Conservation (phyloP, 2,888 invertebrate species). For the Augiades crinisus region DNA sequence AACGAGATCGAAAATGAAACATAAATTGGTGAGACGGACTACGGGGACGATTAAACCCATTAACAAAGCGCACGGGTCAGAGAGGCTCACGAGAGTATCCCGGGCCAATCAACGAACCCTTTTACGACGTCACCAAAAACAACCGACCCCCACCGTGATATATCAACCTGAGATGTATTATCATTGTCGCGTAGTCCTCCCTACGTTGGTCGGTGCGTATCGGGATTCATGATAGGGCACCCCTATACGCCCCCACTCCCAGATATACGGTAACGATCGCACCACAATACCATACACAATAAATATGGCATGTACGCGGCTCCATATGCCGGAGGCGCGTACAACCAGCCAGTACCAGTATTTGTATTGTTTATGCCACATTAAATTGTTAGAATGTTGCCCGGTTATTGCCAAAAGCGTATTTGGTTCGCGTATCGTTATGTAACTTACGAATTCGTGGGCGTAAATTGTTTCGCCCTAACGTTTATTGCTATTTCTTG, state of each 20-base stretch:
- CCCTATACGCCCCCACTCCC: conserved; percentile 65
- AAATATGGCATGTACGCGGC: conserved; percentile 71
- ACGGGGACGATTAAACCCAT: conserved; percentile 76
- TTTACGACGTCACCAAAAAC: conserved; percentile 44
- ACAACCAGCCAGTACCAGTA: conserved; percentile 56
- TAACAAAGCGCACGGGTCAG: conserved; percentile 72
- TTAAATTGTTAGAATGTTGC: conserved; percentile 80
- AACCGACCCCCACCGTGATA: conserved; percentile 31
- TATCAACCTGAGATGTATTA: conserved; percentile 33
- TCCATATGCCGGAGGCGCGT: conserved; percentile 65
- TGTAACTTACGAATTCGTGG: conserved; percentile 60
- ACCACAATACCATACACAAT: conserved; percentile 78
- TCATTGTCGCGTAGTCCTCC: conserved; percentile 54
- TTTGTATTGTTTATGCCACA: conserved; percentile 78
- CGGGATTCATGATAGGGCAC: conserved; percentile 77
- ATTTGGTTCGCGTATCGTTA: conserved; percentile 71
- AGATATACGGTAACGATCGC: conserved; percentile 77
- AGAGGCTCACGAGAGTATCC: conserved; percentile 53
- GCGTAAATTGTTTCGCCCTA: conserved; percentile 54
- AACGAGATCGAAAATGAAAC: conserved; percentile 81
- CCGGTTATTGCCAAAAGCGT: conserved; percentile 78
- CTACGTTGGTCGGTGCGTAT: conserved; percentile 66
- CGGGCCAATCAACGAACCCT: conserved; percentile 75
- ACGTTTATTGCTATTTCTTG: conserved; percentile 46
- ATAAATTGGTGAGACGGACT: conserved; percentile 76